Conservation (phyloP, 2,888 invertebrate genomes). For the Homarus gammarus region DNA sequence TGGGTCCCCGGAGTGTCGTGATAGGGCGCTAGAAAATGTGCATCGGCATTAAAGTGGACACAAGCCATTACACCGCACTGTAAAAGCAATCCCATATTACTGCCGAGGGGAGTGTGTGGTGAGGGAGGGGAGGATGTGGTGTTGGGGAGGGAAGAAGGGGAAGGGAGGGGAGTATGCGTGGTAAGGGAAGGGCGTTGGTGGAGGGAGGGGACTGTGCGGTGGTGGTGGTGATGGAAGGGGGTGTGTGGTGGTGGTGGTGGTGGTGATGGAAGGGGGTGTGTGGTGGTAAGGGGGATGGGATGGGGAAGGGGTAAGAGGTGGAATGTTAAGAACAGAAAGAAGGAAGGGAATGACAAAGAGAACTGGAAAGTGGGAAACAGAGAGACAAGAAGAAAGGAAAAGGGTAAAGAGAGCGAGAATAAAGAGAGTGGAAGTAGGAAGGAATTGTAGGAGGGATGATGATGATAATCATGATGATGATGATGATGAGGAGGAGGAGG, state of each 20-base stretch:
- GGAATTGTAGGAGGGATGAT: no score
- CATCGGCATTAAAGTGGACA: slow-evolving; percentile 70
- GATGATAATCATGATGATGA: no score
- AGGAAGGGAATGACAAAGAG: background rate
- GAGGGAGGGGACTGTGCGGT: no score
- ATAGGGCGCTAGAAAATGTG: slow-evolving; percentile 67
- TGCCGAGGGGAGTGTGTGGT: slow-evolving; percentile 30
- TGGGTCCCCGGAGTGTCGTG: slow-evolving; percentile 47
- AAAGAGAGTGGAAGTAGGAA: no score
- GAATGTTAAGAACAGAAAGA: background rate
- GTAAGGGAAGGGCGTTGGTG: no score
- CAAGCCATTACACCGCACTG: slow-evolving; percentile 64
- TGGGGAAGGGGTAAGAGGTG: background rate
- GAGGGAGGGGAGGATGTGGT: background rate
- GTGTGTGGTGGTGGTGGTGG: background rate
- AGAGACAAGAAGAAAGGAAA: no score
- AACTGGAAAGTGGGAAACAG: background rate
- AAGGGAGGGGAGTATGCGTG: background rate
- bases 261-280: background rate
- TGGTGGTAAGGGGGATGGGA: background rate
- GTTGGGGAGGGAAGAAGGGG: background rate
- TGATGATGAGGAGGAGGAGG: background rate
- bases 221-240: no score
- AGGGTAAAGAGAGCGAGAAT: no score
- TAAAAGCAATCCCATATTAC: slow-evolving; percentile 69